A percentile compares a stretch with the other conserved stretches of the same genome.
Conservation (phyloP, 2,888 invertebrate species). For the Hydrotaea cyrtoneurina region DNA sequence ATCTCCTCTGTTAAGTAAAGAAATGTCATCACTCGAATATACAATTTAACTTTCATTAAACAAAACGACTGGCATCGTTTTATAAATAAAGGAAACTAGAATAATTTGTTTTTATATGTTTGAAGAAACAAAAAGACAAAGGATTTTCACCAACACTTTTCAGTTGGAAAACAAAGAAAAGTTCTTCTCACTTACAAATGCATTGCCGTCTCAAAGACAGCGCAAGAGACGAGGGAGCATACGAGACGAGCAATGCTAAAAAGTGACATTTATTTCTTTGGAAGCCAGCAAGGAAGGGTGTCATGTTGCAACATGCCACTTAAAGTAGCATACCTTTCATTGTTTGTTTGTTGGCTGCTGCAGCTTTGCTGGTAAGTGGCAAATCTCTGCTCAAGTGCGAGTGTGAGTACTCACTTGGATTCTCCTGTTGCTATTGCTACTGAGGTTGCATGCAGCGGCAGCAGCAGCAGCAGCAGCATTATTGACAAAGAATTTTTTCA, state of each 20-base stretch:
- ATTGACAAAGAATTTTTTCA: no score
- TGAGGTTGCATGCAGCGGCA: constrained; percentile 2
- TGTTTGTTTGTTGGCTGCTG: constrained; percentile 29
- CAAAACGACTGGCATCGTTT: neutral
- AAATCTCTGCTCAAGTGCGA: constrained; percentile 31
- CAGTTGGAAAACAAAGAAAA: neutral
- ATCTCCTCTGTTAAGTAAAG: no score
- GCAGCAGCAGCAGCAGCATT: neutral
- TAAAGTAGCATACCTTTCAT: constrained; percentile 53
- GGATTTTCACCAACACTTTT: constrained; percentile 7
- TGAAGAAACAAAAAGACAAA: neutral
- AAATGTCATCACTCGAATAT: no score
- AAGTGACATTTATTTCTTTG: constrained; percentile 51
- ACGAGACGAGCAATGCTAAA: constrained; percentile 29
- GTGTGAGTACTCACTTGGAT: neutral
- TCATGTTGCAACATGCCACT: constrained; percentile 63
- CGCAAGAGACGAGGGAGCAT: neutral
- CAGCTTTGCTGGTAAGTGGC: neutral
- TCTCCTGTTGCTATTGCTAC: neutral
- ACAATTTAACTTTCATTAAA: neutral
- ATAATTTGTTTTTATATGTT: constrained; percentile 3
- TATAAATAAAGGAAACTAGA: constrained; percentile 2
- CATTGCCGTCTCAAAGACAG: constrained; percentile 15
- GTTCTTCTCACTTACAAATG: constrained; percentile 6
- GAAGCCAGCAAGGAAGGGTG: constrained; percentile 41